A percentile compares a stretch with the other conserved stretches of the same genome.
phyloP scores from a whole-genome alignment of 2,797 vertebrate genomes.

The Chiroxiphia lanceolata region DNA sequence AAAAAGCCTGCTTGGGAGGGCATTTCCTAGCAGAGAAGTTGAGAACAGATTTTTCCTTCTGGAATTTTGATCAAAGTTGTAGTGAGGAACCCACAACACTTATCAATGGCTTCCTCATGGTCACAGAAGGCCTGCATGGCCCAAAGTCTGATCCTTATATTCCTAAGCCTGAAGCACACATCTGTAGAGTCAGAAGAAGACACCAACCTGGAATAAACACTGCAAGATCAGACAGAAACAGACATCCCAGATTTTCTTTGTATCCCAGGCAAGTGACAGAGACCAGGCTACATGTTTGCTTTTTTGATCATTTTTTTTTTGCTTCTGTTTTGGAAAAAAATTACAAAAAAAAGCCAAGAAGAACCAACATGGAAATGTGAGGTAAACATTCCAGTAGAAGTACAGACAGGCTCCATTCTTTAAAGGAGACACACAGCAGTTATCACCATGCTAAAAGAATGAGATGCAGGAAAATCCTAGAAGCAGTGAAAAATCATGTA shows the following conservation, averaged over 20 bases:
- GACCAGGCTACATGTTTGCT: not conserved
- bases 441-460: conserved; percentile 78
- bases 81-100: not conserved
- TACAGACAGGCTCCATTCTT: conserved; percentile 69
- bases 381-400: conserved; percentile 74
- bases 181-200: not conserved
- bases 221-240: not conserved
- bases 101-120: accelerated
- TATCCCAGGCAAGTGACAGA: conserved; percentile 55
- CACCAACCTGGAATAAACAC: not conserved
- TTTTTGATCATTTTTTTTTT: conserved; percentile 51
- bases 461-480: conserved; percentile 71
- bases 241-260: not conserved
- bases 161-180: not conserved
- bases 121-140: not conserved
- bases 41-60: not conserved
- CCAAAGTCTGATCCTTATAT: not conserved
- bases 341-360: conserved; percentile 77
- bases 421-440: conserved; percentile 69
- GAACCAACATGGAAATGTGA: conserved; percentile 69
- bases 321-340: conserved; percentile 78
- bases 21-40: not conserved
- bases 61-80: not conserved
- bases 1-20: not conserved
- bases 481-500: conserved; percentile 65